Evolutionary conservation across 2,797 vertebrate species (phyloP), one percentile per base, ranked within the genome.

Genomic region (Perodicticus potto): DNA sequence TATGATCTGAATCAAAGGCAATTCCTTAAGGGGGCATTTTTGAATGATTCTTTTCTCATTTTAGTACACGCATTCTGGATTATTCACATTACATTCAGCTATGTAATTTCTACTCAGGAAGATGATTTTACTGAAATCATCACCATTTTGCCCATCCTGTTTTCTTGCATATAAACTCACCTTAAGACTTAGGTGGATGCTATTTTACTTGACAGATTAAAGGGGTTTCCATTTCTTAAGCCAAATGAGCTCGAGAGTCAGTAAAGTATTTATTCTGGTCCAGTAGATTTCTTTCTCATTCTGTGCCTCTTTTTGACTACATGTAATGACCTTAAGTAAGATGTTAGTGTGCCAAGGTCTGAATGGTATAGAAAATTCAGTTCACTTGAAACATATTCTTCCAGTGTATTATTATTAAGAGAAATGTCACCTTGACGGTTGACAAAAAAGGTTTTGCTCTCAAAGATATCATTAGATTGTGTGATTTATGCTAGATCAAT

Each of bases 381-480:
- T 73, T 81, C 61, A 25, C 7, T 93, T 63, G 65, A 93, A 96
- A 82, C 10, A 40, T n/a, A 20, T 23, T 83, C 14, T 86, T 91
- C 55, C 55, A 55, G 27, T 45, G 22, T 81, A 73, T 95, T 93
- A 59, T 80, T 93, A 83, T 83, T 90, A 91, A 67, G 57, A 90
- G 70, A 86, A 10, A 14, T 80, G 27, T 74, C 40, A 88, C 13
- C 32, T 89, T 90, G 88, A 67, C 10, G 22, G 43, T 93, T n/a
- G 92, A 95, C 45, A 69, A 81, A 93, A 91, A 43, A 45, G 16
- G 55, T 93, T 95, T 82, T 45, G 40, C 95, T 93, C 55, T 95
- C 63, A 55, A 85, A 82, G 34, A 29, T 73, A 23, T 8, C 53
- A 45, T 94, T 87, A 61, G 61, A 32, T 70, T 73, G 25, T 17